Base-by-base conservation (phyloP, 1,140 invertebrate genomes). In the Caligus rogercresseyi region DNA sequence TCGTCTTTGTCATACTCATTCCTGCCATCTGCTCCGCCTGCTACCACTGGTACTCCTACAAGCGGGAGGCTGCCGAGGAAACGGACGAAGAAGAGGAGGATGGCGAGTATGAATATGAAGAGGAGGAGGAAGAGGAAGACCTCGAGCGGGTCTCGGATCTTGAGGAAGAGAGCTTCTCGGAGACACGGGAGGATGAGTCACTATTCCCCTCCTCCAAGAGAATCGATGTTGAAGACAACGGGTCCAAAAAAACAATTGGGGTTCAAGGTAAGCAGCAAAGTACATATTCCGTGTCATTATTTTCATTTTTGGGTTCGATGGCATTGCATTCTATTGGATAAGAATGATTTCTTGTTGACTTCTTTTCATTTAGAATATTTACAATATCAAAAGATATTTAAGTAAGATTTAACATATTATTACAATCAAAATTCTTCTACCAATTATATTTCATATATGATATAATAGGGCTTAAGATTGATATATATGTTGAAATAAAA, bases 11-110 rank as follows among this genome's bases (percentile, higher is more conserved):
- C 24, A 60, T 60, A 24, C 16, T 60, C 20, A 26, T 60, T 15
- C 57, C 57, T 18, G 57, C 57, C 23, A 18, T 60, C 16, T 60
- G 57, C 57, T 26, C 57, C 21, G 57, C 57, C 43, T 60, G 57
- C 24, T 60, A 60, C 57, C 57, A 60, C 21, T 60, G 26, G 24
- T 60, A 60, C 26, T 26, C 23, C 26, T 54, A 54, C 53, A 54
- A 54, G 16, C 7, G 31, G n/a, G 31, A 43, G n/a, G 7, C 31
- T n/a, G 31, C 7, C 7, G 31, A 43, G 31, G 31, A 43, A n/a
- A 43, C 7, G 7, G 31, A 43, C 7, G 31, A 43, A n/a, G 31
- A 43, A 11, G 31, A 43, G n/a, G 31, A 43, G 31, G 31, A 43
- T 43, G 31, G n/a, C 7, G 31, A 43, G 7, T 43, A 43, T n/a